Evolutionary conservation across 1,140 invertebrate genomes (phyloP).

Genomic region (Hylaeus volcanicus): DNA sequence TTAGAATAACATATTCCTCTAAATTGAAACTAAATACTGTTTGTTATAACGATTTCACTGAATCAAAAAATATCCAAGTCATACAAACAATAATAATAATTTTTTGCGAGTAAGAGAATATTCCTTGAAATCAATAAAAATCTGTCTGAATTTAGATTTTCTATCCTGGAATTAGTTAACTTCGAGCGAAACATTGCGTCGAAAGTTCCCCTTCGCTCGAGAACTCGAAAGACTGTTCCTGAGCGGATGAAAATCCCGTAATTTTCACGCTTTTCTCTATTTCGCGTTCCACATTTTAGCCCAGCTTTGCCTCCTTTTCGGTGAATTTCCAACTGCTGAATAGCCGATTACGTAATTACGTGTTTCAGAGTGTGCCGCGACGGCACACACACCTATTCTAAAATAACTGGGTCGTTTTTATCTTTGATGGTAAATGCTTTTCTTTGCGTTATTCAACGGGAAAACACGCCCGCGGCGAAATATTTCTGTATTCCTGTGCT

Average conservation of each 20-base stretch:
- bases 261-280: neutral
- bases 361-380: conserved; percentile 16
- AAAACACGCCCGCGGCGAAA: neutral
- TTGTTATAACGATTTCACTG: too few species aligned
- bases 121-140: too few species aligned
- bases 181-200: neutral
- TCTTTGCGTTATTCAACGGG: conserved; percentile 13
- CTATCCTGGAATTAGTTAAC: too few species aligned
- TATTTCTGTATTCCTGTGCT: neutral
- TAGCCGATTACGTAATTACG: conserved; percentile 50
- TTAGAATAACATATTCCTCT: too few species aligned
- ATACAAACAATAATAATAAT: too few species aligned
- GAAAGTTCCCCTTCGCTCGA: neutral
- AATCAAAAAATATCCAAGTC: too few species aligned
- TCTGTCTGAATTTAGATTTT: too few species aligned
- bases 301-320: neutral
- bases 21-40: too few species aligned
- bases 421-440: conserved; percentile 57
- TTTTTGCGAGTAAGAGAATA: too few species aligned
- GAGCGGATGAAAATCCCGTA: neutral
- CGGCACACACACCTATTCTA: conserved; percentile 39
- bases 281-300: neutral
- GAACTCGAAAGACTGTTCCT: neutral
- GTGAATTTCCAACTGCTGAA: conserved; percentile 1
- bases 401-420: conserved; percentile 68